Base-by-base conservation (phyloP, 2,113 vertebrate genomes). In the Propithecus coquereli region DNA sequence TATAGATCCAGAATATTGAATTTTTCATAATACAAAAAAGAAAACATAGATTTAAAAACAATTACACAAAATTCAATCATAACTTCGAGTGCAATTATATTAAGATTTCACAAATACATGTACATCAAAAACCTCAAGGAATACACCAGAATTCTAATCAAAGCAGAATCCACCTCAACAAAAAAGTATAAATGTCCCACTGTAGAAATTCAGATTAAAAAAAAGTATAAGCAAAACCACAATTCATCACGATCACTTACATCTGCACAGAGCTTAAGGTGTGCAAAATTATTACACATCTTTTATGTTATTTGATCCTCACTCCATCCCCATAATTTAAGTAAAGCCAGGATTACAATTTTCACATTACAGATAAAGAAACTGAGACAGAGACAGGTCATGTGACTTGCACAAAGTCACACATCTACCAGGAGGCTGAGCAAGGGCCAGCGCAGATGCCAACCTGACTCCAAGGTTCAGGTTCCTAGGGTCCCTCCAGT, bases 191-290 rank as follows among this genome's bases (percentile, higher is more conserved):
- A 87, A 22, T 43, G 73, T 30, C 23, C 59, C 59, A 61, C 25
- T 61, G 23, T 61, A 27, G 23, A 63, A 63, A 63, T 30, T 30
- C 61, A 63, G 27, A 63, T 12, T 63, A 30, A 12, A 92, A 96
- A 68, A 94, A 94, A 95, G 37, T n/a, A 96, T 17, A 84, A 87
- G 22, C 43, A 91, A 97, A 96, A 70, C 22, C 89, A 96, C 43
- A 87, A 80, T 50, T 94, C 18, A 87, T 76, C 57, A 87, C 40
- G 73, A 92, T 30, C 74, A 50, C 65, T 88, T 84, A 61, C 54
- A 86, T 79, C 25, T 79, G 32, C 63, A 94, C 13, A 91, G 52
- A 40, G 34, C 40, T 68, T 59, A 76, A 45, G 17, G 27, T 59
- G 18, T 40, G 23, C 61, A 87, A 93, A 86, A 30, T 71, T 82